Evolutionary conservation across 2,888 invertebrate species (phyloP), one percentile per base, ranked within the genome.

Genomic region (Melangyna quadrimaculata): DNA sequence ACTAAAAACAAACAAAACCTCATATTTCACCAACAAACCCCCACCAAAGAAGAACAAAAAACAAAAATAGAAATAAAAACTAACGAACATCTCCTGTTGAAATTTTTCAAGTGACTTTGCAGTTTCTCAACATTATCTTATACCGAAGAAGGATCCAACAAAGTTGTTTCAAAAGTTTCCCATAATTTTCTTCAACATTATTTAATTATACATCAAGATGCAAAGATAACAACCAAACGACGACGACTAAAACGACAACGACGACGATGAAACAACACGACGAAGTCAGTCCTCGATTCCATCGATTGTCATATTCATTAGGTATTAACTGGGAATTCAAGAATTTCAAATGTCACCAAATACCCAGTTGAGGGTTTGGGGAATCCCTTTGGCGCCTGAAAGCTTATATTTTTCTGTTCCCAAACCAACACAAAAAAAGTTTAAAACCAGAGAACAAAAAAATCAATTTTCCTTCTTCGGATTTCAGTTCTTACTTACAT

Each of bases 301-400:
- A 51, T 71, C 43, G 65, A 78, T 74, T 78, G 78, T 78, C 74
- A 71, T 83, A 78, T 78, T 83, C 84, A 79, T 69, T 59, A 75
- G 67, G 29, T 63, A 72, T 79, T 79, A 75, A 45, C 61, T 43
- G 45, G 45, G 37, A 74, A 84, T 79, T 79, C 45, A 61, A 71
- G 65, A 59, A 79, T 72, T 84, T 45, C 53, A 29, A 77, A 55
- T 72, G 79, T 72, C 79, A 79, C 72, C 71, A 55, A 73, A 70
- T 29, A 61, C 32, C 45, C n/a, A n/a, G 29, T 35, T 53, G 24
- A 61, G 61, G 61, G 59, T 59, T 69, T 57, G 14, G 67, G 59
- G 32, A 35, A 79, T 73, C 51, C 73, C 59, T 73, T 69, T 24
- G 73, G 67, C 67, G 59, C 12, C 17, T 29, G 53, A 32, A 55